phyloP scores from a whole-genome alignment of 2,797 vertebrate species.

The Euphonia xanthogaster region DNA sequence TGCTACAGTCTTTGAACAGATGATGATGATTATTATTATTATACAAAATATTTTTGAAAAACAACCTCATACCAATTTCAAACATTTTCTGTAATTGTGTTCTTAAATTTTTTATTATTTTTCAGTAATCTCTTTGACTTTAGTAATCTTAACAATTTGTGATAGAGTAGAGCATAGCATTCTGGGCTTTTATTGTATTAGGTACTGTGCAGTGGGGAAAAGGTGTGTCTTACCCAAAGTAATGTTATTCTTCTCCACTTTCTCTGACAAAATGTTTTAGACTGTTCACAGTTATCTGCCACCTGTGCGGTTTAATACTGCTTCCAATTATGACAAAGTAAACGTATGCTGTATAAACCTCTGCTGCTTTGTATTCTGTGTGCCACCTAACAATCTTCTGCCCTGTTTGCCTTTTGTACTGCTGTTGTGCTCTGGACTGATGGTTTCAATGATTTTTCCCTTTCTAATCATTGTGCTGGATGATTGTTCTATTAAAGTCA shows the following conservation, averaged over 20 bases:
- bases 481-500: constrained; percentile 24
- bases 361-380: constrained; percentile 34
- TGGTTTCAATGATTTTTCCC: constrained; percentile 47
- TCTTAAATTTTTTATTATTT: not conserved
- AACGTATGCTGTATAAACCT: not conserved
- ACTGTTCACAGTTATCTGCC: not conserved
- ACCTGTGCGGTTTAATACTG: not conserved
- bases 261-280: not conserved
- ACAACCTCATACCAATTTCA: not conserved
- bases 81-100: not conserved
- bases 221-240: not conserved
- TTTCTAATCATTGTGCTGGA: constrained; percentile 22
- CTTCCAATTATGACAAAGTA: not conserved
- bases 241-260: not conserved
- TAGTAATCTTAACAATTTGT: not conserved
- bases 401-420: constrained; percentile 27
- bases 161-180: not conserved
- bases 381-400: not conserved
- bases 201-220: not conserved
- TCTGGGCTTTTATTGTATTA: not conserved
- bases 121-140: not conserved
- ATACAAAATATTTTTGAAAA: not conserved
- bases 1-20: not conserved
- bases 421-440: constrained; percentile 12
- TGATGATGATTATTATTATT: not conserved